Base-by-base conservation (phyloP, 2,888 invertebrate species). In the Drosophila vallismaia region DNA sequence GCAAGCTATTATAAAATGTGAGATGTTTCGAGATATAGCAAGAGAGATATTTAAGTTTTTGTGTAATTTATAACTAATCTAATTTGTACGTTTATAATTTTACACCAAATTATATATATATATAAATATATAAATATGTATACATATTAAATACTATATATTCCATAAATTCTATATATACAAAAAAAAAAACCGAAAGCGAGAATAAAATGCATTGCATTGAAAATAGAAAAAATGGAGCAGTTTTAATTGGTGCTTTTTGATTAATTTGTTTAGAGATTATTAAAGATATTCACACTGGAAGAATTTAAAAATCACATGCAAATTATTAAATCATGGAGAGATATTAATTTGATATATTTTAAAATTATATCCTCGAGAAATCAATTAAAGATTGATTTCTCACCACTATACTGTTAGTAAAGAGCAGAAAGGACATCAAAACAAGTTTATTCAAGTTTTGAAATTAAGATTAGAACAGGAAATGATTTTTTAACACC, bases 191-290 rank as follows among this genome's bases (percentile, higher is more conserved):
- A 58, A 53, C 6, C 9, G 54, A 45, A 63, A 76, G 59, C 70
- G 62, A 83, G 19, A 71, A 72, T 81, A 81, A 81, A 80, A 85
- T 86, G 86, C 80, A 66, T 79, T 85, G 86, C 83, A 86, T 81
- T 53, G 51, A 71, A 52, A 40, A 53, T 52, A 60, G 29, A 71
- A 42, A 49, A 38, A 44, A 40, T 50, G 14, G 28, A 54, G 33
- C n/a, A 42, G 50, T 36, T 36, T 50, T 54, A 44, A 38, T 53
- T 69, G 14, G 40, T 14, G 40, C 3, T 2, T 14, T 36, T 36
- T 36, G 4, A 5, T 36, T 36, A n/a, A 36, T 36, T n/a, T 36
- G 6, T n/a, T 14, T 14, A 1, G 1, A 14, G 14, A 14, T 14
- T 14, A 14, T 14, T n/a, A 0, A 5, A n/a, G n/a, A 12, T 12